Evolutionary conservation across 2,797 vertebrate species (phyloP).

Genomic region (Hyperoplus lanceolatus): DNA sequence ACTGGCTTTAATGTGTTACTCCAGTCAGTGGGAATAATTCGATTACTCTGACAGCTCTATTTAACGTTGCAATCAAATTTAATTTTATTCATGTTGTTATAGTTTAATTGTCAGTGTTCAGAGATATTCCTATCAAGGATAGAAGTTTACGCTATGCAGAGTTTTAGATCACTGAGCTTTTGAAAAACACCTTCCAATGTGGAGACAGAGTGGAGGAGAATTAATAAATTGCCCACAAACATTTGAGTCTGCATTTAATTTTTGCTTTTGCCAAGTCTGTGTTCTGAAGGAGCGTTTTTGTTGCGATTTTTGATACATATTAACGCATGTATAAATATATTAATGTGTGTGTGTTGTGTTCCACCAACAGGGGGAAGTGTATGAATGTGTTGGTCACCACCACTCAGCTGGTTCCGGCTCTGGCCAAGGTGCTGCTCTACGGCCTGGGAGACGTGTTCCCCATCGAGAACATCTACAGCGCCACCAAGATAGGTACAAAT

Average conservation of each 20-base stretch:
- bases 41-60: too few relatives aligned
- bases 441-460: conserved; percentile 96
- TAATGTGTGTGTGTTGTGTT: conserved; percentile 37
- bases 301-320: too few relatives aligned
- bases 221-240: too few relatives aligned
- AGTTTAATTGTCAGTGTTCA: too few relatives aligned
- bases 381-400: conserved; percentile 98
- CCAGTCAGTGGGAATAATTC: not conserved
- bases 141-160: not conserved
- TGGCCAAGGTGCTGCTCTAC: conserved; percentile 97
- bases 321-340: not conserved
- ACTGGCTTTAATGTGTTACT: not conserved
- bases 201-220: too few relatives aligned
- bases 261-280: too few relatives aligned
- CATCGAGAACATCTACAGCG: conserved; percentile 98
- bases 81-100: too few relatives aligned
- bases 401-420: conserved; percentile 96
- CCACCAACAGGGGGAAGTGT: conserved; percentile 90
- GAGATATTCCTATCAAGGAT: not conserved
- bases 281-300: too few relatives aligned
- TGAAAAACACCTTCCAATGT: too few relatives aligned
- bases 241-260: too few relatives aligned
- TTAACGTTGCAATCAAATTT: too few relatives aligned
- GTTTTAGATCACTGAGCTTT: not conserved
- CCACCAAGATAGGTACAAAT: conserved; percentile 95